Percentiles rank a stretch among this genome's conserved stretches.
These are phyloP conservation scores for Galbula dea DNA, from an alignment of 2,113 vertebrate genomes.

Conservation along the genomic window DNA sequence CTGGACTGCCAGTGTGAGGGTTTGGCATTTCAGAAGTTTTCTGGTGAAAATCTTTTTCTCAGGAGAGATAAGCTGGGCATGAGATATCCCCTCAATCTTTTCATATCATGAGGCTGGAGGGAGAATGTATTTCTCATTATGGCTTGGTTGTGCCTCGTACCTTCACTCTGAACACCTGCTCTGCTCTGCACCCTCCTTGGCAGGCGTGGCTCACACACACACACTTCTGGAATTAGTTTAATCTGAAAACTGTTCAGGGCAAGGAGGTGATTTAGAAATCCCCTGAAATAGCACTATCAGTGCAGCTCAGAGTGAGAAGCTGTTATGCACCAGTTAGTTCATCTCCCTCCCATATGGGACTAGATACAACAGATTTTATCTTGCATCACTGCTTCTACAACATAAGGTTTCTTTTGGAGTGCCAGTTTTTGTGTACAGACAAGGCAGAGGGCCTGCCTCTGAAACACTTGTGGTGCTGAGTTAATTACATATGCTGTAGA, in stretches of 20 bases:
- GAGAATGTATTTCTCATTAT: background rate
- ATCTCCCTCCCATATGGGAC: background rate
- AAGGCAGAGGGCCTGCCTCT: background rate
- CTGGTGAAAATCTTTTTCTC: background rate
- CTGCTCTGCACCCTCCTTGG: background rate
- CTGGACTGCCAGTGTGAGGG: background rate
- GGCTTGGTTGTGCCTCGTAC: background rate
- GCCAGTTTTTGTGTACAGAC: background rate
- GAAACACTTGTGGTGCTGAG: background rate
- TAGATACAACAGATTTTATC: background rate
- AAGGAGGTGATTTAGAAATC: background rate
- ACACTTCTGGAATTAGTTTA: background rate
- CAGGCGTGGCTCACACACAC: background rate
- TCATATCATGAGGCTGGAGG: background rate
- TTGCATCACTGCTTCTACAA: background rate
- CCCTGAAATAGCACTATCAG: background rate
- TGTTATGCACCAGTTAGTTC: background rate
- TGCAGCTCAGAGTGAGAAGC: background rate
- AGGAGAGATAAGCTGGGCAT: background rate
- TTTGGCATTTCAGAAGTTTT: background rate
- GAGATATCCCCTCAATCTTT: background rate
- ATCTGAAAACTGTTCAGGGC: background rate
- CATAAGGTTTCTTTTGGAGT: background rate
- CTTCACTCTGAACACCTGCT: background rate
- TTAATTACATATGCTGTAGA: background rate